Base-by-base conservation (phyloP, 2,113 vertebrate genomes). In the Phylloscopus trochilus region DNA sequence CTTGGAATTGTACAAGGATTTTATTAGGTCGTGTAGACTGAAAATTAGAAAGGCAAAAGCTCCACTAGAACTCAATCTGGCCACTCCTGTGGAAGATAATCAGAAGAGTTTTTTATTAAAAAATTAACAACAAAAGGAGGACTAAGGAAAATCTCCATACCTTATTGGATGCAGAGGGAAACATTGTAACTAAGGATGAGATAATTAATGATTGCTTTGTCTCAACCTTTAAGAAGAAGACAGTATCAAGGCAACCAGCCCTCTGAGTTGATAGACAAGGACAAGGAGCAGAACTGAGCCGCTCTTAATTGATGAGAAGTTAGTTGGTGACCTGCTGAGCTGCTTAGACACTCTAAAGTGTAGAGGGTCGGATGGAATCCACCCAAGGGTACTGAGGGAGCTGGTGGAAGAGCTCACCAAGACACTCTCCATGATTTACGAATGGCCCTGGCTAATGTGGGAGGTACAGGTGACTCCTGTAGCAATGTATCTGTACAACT, bases 381-480 rank as follows among this genome's bases (percentile, higher is more conserved):
- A 27, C 9, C 2, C 37, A 37, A 60, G 53, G 27, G 37, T 37
- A 33, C 53, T 44, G 33, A 52, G 30, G 14, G 27, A 59, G 46
- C 17, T 37, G 11, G 27, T 51, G 27, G 31, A 60, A 60, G 46
- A 77, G 46, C 21, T 60, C 27, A 44, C 19, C 0, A 7, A 49
- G 60, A 20, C 10, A 16, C 37, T 8, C 6, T 59, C 37, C 44
- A 16, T 43, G 10, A 27, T 31, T 43, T 35, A 22, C 33, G 11
- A 44, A 28, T 0, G 0, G 21, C 18, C 31, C 26, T 68, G 53
- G 46, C 17, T 77, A 26, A 58, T 20, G 4, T 5, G 31, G 14
- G 37, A 51, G 8, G 21, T 14, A 20, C 31, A 76, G 37, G 1
- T 76, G 35, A 67, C 44, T 41, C 39, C 39, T 41, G 39, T 41